Conservation (phyloP, 2,797 vertebrate genomes). For the Sebastes matsubarae region DNA sequence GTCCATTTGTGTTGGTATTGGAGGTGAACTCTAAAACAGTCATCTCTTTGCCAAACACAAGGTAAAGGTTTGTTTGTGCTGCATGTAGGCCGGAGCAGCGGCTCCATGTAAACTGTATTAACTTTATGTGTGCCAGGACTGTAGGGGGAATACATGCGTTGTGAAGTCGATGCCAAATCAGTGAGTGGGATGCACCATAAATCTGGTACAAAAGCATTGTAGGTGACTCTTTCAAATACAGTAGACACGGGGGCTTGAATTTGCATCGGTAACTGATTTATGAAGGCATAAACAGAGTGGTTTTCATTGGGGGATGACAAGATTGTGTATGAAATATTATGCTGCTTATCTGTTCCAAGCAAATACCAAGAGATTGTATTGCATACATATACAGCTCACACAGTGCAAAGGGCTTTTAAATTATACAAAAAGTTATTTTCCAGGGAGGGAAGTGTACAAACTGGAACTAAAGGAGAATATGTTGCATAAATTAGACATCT, state of each 20-base stretch:
- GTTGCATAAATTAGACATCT: conserved; percentile 13
- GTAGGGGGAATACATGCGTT: conserved; percentile 7
- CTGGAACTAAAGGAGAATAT: conserved; percentile 5
- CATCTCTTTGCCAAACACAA: conserved; percentile 25
- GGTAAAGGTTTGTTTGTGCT: conserved; percentile 36
- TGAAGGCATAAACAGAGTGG: conserved; percentile 21
- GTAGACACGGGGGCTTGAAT: conserved; percentile 18
- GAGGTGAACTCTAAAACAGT: conserved; percentile 20
- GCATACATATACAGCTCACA: conserved; percentile 18
- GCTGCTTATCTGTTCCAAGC: conserved; percentile 10
- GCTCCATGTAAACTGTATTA: conserved; percentile 19
- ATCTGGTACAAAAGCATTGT: conserved; percentile 30
- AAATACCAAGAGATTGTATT: conserved; percentile 25
- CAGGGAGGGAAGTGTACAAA: not conserved
- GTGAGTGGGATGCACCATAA: conserved; percentile 10
- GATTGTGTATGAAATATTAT: conserved; percentile 19
- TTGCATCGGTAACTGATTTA: conserved; percentile 47
- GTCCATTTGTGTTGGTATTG: not conserved
- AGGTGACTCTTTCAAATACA: conserved; percentile 50
- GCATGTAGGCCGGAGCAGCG: conserved; percentile 4
- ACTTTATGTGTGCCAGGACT: conserved; percentile 29
- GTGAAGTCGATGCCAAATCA: conserved; percentile 18
- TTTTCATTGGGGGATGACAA: conserved; percentile 2
- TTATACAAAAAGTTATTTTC: conserved; percentile 23
- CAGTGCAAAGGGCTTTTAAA: conserved; percentile 26